Evolutionary conservation across 2,797 vertebrate genomes (phyloP).

Genomic region (Pangasius larnaudii): DNA sequence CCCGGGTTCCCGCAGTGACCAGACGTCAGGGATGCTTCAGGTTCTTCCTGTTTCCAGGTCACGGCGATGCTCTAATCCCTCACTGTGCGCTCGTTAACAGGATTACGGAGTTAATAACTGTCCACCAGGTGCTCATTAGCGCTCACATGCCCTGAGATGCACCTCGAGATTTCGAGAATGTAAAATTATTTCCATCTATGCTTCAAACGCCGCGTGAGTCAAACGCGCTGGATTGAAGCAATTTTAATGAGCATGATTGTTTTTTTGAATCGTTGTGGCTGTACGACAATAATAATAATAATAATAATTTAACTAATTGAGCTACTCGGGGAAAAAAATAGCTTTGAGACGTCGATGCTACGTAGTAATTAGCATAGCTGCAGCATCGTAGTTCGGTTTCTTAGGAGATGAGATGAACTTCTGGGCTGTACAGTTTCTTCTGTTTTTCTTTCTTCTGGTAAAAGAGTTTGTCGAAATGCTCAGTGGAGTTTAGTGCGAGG

Average conservation of each 20-base stretch:
- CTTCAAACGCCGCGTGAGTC: neutral
- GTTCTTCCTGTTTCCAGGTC: neutral
- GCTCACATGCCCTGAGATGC: neutral
- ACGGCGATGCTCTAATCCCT: conserved; percentile 31
- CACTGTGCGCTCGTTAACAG: conserved; percentile 38
- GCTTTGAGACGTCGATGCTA: neutral
- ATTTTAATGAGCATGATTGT: neutral
- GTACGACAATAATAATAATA: neutral
- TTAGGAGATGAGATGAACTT: neutral
- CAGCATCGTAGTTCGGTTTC: neutral
- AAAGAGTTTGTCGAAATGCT: too few relatives aligned
- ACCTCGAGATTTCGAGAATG: neutral
- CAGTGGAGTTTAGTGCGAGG: too few relatives aligned
- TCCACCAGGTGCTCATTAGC: conserved; percentile 40
- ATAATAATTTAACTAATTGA: neutral
- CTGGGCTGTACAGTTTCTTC: neutral
- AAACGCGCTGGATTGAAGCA: neutral
- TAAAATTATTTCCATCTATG: neutral
- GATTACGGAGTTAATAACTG: neutral
- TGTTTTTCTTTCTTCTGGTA: neutral
- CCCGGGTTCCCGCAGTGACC: neutral
- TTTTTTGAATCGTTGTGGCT: neutral
- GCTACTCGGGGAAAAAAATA: neutral
- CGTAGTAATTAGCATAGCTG: neutral
- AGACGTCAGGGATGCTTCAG: neutral